Evolutionary conservation across 2,113 vertebrate species (phyloP).

Genomic region (Apeltes quadracus): DNA sequence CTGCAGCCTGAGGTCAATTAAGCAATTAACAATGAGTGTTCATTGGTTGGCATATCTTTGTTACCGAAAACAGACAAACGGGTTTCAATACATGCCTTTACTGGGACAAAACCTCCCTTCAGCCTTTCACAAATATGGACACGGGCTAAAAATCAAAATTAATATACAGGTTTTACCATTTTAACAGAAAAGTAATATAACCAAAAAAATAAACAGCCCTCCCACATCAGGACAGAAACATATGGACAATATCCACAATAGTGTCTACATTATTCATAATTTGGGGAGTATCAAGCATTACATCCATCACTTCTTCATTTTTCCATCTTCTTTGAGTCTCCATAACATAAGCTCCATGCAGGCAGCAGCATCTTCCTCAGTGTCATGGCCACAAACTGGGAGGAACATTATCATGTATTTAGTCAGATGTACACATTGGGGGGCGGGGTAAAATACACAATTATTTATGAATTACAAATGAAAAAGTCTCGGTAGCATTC

Average conservation of each 20-base stretch:
- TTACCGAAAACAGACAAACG: background rate
- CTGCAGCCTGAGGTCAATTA: conserved; percentile 33
- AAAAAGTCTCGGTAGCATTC: accelerated
- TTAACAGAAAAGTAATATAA: conserved; percentile 16
- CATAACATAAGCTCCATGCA: conserved; percentile 87
- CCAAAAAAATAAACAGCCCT: conserved; percentile 22
- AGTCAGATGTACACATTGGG: background rate
- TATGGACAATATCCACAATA: background rate
- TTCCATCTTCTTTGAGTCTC: conserved; percentile 82
- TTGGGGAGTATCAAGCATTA: conserved; percentile 14
- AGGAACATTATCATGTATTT: conserved; percentile 36
- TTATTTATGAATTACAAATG: background rate
- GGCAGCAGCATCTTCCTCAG: conserved; percentile 79
- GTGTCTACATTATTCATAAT: background rate
- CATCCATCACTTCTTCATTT: conserved; percentile 73
- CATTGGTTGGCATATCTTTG: conserved; percentile 15
- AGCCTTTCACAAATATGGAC: conserved; percentile 1
- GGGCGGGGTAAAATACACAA: background rate
- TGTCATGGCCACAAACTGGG: conserved; percentile 79
- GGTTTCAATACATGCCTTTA: conserved; percentile 51
- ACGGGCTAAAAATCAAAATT: conserved; percentile 24
- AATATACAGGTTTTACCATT: conserved; percentile 5
- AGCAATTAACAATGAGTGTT: conserved; percentile 2
- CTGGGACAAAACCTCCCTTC: conserved; percentile 8
- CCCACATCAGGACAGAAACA: background rate